Conservation (phyloP, 2,113 vertebrate genomes). For the Montifringilla adamsi region DNA sequence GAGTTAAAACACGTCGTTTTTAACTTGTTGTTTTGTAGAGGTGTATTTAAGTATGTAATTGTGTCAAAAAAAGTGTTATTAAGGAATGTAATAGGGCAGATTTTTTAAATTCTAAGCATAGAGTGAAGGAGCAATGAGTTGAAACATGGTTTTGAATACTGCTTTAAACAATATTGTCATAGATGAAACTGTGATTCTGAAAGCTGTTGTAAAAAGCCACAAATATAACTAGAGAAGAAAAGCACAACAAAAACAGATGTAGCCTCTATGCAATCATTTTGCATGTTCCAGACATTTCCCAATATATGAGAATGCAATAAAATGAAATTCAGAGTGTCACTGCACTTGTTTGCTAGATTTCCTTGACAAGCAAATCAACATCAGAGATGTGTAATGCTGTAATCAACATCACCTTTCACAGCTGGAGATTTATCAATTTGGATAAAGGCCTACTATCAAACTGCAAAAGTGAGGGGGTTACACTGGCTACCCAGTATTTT, state of each 20-base stretch:
- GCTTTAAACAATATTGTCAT: background rate
- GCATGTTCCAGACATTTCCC: background rate
- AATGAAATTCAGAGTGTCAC: background rate
- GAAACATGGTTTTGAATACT: background rate
- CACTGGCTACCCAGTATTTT: background rate
- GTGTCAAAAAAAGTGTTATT: background rate
- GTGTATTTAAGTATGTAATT: background rate
- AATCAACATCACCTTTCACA: background rate
- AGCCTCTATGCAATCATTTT: background rate
- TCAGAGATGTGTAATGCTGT: fast-evolving
- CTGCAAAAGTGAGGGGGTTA: background rate
- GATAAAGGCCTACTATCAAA: background rate
- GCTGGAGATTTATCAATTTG: background rate
- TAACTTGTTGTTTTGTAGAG: background rate
- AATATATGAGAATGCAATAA: background rate
- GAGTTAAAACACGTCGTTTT: background rate
- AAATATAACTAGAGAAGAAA: background rate
- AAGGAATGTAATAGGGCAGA: background rate
- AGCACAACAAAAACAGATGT: background rate
- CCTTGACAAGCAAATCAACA: background rate
- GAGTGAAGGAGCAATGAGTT: background rate
- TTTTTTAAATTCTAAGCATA: background rate
- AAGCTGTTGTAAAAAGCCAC: background rate
- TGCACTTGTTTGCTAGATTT: background rate
- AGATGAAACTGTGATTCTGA: background rate